Conservation (phyloP, 2,797 vertebrate genomes). For the Anguilla anguilla region DNA sequence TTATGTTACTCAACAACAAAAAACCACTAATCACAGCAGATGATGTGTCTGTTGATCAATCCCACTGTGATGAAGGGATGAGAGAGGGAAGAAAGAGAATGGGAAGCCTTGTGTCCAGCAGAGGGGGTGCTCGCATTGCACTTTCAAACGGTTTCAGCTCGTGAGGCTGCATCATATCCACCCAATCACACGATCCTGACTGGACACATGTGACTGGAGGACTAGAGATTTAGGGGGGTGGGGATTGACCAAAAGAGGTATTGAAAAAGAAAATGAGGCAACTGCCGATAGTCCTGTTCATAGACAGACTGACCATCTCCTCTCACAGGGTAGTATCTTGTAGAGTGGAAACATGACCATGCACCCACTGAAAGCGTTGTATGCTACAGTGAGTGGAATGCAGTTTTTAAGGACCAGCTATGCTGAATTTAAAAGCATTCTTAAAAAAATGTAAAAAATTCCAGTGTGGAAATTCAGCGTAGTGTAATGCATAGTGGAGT, state of each 20-base stretch:
- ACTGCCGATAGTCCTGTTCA: neutral
- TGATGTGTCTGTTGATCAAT: conserved; percentile 53
- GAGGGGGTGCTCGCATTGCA: neutral
- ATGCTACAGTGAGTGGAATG: neutral
- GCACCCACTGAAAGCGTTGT: neutral
- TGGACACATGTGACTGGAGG: neutral
- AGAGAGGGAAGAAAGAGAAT: neutral
- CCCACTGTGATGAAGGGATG: conserved; percentile 39
- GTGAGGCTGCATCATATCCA: neutral
- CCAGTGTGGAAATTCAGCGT: neutral
- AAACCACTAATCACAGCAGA: conserved; percentile 68
- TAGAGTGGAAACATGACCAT: neutral
- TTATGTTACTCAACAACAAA: conserved; percentile 51
- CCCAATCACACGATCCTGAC: conserved; percentile 18
- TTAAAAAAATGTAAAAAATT: neutral
- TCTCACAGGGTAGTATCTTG: neutral
- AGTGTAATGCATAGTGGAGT: neutral
- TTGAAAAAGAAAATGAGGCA: neutral
- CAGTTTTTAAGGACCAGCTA: neutral
- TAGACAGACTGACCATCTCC: neutral
- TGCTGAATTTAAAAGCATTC: neutral
- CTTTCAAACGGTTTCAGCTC: neutral
- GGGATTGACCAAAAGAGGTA: neutral
- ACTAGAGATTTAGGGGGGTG: neutral
- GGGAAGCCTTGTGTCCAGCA: neutral